These are phyloP conservation scores for Hemicrepidius hirtus DNA, from an alignment of 2,888 invertebrate species.

Conservation along the genomic window DNA sequence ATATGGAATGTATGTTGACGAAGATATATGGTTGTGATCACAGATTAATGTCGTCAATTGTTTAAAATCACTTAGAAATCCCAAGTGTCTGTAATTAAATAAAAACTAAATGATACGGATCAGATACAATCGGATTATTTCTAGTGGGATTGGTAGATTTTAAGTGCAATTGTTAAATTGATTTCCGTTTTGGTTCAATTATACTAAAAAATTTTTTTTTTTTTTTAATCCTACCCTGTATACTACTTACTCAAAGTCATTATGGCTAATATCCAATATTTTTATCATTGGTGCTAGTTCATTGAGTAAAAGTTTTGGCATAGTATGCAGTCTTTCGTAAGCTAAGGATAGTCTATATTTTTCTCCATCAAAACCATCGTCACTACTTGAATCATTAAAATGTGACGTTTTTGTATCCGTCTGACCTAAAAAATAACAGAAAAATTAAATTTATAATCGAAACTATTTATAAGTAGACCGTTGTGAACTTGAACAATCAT, in stretches of 20 bases:
- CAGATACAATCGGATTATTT: no score
- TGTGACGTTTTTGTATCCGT: constrained; percentile 38
- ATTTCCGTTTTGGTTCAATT: no score
- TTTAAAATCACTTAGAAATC: constrained; percentile 83
- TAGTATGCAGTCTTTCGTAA: constrained; percentile 79
- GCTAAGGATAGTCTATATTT: constrained; percentile 77
- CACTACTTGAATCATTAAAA: constrained; percentile 6
- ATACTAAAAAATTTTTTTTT: no score
- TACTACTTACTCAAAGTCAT: constrained; percentile 80
- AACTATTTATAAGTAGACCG: neutral
- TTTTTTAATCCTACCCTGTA: neutral
- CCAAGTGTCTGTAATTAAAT: constrained; percentile 76
- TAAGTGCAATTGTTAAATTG: no score
- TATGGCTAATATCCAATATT: constrained; percentile 83
- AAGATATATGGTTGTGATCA: constrained; percentile 85
- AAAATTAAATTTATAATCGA: neutral
- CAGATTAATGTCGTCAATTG: constrained; percentile 85
- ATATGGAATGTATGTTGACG: constrained; percentile 81
- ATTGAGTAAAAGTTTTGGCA: constrained; percentile 79
- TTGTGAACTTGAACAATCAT: neutral
- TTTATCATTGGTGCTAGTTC: constrained; percentile 77
- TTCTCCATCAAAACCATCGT: constrained; percentile 34
- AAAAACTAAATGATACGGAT: no score
- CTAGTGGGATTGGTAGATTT: no score
- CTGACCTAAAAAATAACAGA: constrained; percentile 39